These are phyloP conservation scores for Hylaeus volcanicus DNA, from an alignment of 1,140 invertebrate genomes.

Conservation along the genomic window DNA sequence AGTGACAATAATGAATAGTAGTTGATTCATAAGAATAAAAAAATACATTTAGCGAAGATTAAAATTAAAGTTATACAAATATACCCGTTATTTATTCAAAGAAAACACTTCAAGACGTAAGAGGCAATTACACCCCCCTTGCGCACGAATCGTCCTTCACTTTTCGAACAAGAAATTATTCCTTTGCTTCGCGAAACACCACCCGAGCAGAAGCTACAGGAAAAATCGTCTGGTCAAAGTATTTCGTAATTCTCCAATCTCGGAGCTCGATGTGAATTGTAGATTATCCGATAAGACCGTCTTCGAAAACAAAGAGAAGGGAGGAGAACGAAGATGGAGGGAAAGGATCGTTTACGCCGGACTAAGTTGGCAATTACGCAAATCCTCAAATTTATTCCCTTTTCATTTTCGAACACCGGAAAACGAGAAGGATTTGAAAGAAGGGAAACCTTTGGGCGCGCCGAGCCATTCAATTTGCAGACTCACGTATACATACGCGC, in stretches of 20 bases:
- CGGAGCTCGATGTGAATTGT: not conserved
- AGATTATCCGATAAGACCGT: not conserved
- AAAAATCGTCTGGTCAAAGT: not conserved
- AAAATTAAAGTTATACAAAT: too few relatives aligned
- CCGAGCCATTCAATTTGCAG: slow-evolving; percentile 33
- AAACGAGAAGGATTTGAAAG: slow-evolving; percentile 36
- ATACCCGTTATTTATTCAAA: too few relatives aligned
- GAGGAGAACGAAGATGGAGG: too few relatives aligned
- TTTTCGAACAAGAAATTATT: not conserved
- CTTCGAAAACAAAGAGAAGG: not conserved
- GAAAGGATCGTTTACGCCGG: not conserved
- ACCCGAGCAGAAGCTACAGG: not conserved
- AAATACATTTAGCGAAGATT: too few relatives aligned
- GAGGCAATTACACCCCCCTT: too few relatives aligned
- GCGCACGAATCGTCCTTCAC: too few relatives aligned
- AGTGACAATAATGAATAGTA: too few relatives aligned
- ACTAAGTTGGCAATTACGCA: slow-evolving; percentile 20
- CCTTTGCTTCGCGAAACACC: not conserved
- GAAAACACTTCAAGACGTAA: too few relatives aligned
- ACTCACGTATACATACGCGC: not conserved
- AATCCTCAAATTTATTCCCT: slow-evolving; percentile 24
- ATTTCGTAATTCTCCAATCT: not conserved
- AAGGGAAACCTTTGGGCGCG: slow-evolving; percentile 26
- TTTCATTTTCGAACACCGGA: slow-evolving; percentile 8
- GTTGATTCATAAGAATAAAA: too few relatives aligned